These are phyloP conservation scores for Macaria notata DNA, from an alignment of 2,888 invertebrate genomes.

Conservation along the genomic window DNA sequence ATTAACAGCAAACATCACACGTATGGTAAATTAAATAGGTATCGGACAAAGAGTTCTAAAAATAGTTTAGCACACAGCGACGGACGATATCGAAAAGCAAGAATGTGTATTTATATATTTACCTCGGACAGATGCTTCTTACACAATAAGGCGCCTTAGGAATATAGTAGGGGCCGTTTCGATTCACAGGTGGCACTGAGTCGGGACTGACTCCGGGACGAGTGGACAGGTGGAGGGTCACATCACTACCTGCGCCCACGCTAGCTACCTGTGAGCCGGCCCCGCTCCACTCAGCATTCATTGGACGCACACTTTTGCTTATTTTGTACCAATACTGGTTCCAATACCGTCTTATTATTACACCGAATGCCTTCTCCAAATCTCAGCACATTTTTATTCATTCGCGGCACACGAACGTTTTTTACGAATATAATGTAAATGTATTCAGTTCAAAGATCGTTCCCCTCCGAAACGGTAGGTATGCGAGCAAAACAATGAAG, in stretches of 20 bases:
- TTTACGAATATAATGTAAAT: slow-evolving; percentile 11
- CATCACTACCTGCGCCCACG: slow-evolving; percentile 65
- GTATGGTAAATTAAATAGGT: too few species aligned
- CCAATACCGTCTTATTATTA: slow-evolving; percentile 16
- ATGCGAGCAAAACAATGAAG: slow-evolving; percentile 24
- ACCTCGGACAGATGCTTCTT: slow-evolving; percentile 55
- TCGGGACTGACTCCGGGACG: slow-evolving; percentile 53
- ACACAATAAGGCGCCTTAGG: slow-evolving; percentile 62
- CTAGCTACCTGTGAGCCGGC: slow-evolving; percentile 58
- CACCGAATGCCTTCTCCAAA: slow-evolving; percentile 11
- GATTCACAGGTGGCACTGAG: slow-evolving; percentile 71
- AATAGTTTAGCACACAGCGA: slow-evolving; percentile 33
- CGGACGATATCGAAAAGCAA: slow-evolving; percentile 34
- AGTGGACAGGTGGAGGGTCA: slow-evolving; percentile 70
- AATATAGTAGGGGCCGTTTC: slow-evolving; percentile 59
- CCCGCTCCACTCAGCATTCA: slow-evolving; percentile 62
- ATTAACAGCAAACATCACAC: slow-evolving; percentile 35
- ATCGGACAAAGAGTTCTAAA: slow-evolving; percentile 30
- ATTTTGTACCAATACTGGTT: slow-evolving; percentile 35
- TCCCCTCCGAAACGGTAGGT: slow-evolving; percentile 15
- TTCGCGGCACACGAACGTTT: slow-evolving; percentile 12
- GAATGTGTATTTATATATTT: slow-evolving; percentile 42
- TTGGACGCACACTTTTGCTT: slow-evolving; percentile 55
- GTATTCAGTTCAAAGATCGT: slow-evolving; percentile 19
- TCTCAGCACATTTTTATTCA: slow-evolving; percentile 10